Conservation (phyloP, 2,113 vertebrate genomes). For the Psettodes erumei region DNA sequence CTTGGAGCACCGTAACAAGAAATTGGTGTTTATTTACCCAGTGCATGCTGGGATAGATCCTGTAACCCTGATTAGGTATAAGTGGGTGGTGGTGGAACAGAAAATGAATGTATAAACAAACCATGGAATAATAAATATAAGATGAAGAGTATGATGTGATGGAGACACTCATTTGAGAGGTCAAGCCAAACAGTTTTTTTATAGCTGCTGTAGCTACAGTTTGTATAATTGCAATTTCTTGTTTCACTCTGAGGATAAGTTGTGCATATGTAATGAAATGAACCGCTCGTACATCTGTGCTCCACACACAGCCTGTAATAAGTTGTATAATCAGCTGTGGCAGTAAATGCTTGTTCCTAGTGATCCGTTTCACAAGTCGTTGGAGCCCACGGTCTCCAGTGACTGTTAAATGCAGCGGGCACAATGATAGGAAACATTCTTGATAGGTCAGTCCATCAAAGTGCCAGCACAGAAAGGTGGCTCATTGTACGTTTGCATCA, state of each 20-base stretch:
- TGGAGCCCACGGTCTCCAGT: neutral
- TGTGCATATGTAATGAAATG: neutral
- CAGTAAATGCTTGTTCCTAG: neutral
- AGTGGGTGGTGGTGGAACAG: too few relatives aligned
- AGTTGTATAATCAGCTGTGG: neutral
- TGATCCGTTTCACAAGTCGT: neutral
- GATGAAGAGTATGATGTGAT: neutral
- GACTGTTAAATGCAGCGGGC: neutral
- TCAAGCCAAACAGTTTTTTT: neutral
- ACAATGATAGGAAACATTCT: constrained; percentile 16
- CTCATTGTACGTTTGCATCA: neutral
- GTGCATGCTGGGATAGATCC: neutral
- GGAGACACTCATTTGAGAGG: neutral
- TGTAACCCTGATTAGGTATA: neutral
- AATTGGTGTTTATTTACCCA: neutral
- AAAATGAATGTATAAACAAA: neutral
- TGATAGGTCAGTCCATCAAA: neutral
- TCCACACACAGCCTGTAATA: neutral
- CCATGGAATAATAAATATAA: neutral
- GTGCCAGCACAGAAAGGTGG: constrained; percentile 3
- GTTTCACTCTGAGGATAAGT: constrained; percentile 9
- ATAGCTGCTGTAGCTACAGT: neutral
- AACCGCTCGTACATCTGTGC: neutral
- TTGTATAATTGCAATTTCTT: neutral
- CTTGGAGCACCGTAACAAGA: neutral